Evolutionary conservation across 2,113 vertebrate genomes (phyloP).

Genomic region (Uria aalge): DNA sequence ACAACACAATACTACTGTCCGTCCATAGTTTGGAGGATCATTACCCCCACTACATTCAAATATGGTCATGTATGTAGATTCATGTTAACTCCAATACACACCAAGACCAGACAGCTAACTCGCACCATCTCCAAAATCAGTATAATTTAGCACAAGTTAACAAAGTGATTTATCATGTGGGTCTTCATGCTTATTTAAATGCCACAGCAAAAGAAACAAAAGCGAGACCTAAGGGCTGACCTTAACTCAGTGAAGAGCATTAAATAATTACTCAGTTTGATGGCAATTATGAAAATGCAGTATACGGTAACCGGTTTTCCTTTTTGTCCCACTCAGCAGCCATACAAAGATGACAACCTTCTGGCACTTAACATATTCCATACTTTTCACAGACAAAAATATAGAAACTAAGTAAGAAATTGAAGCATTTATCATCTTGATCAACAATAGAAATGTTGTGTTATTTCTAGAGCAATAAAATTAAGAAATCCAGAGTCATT

Average conservation of each 20-base stretch:
- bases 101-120: neutral
- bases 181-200: neutral
- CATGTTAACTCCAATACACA: neutral
- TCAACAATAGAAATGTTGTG: rapidly evolving
- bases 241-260: neutral
- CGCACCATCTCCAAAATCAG: neutral
- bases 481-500: neutral
- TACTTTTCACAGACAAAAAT: neutral
- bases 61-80: neutral
- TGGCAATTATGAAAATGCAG: neutral
- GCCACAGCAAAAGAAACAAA: neutral
- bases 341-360: neutral
- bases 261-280: neutral
- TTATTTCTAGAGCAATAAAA: neutral
- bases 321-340: neutral
- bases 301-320: neutral
- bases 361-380: neutral
- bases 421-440: neutral
- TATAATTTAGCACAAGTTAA: neutral
- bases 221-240: neutral
- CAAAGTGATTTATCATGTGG: neutral
- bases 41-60: neutral
- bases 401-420: neutral
- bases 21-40: neutral
- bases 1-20: neutral